Conservation (phyloP, 2,113 vertebrate species). For the Bubo bubo region DNA sequence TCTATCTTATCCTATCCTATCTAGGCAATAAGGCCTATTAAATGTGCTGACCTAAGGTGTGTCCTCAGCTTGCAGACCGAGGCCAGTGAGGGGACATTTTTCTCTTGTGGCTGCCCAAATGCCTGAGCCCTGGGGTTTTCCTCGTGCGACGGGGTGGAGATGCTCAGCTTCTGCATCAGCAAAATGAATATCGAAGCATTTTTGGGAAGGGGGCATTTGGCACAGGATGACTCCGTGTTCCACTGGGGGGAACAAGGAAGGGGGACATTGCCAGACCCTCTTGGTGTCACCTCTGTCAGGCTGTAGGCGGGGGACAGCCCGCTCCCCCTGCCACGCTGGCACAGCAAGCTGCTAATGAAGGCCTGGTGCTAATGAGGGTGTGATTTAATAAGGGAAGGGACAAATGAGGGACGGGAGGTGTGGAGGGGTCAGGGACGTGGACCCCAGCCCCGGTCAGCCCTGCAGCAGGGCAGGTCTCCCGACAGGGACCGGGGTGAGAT, state of each 20-base stretch:
- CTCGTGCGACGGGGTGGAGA: fast-evolving
- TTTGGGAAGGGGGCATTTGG: neutral
- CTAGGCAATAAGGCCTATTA: neutral
- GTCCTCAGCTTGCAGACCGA: fast-evolving
- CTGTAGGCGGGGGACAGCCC: neutral
- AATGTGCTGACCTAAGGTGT: neutral
- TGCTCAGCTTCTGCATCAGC: neutral
- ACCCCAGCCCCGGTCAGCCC: neutral
- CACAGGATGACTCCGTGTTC: neutral
- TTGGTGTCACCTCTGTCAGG: neutral
- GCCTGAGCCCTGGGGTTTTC: neutral
- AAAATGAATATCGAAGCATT: fast-evolving
- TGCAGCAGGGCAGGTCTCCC: too few relatives aligned
- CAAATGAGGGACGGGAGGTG: fast-evolving
- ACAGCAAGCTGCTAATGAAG: neutral
- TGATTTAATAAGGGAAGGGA: neutral
- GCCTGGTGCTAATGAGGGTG: neutral
- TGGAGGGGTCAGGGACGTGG: fast-evolving
- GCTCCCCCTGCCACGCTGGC: neutral
- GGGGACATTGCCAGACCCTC: neutral
- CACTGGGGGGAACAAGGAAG: neutral
- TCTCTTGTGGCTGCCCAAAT: neutral
- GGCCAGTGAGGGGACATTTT: neutral
- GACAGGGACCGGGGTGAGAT: fast-evolving
- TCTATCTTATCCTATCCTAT: too few relatives aligned